Evolutionary conservation across 1,140 invertebrate species (phyloP).

Genomic region (Trissolcus basalis): DNA sequence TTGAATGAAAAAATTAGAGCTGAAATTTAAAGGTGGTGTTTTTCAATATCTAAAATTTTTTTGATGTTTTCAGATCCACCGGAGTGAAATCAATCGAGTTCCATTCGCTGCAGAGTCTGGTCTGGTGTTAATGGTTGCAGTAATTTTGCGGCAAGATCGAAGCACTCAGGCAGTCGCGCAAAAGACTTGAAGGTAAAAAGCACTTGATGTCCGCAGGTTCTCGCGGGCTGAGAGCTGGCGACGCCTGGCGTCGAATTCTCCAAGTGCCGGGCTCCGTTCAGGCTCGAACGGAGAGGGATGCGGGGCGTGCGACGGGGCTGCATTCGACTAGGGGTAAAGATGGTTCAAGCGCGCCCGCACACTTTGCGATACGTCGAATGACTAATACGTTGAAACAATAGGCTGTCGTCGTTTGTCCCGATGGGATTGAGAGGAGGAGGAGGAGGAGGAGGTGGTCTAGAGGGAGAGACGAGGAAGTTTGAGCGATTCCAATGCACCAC

Average conservation of each 20-base stretch:
- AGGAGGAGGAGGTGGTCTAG: slow-evolving; percentile 55
- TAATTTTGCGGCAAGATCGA: slow-evolving; percentile 46
- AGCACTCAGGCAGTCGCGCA: slow-evolving; percentile 30
- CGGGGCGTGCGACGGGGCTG: slow-evolving; percentile 40
- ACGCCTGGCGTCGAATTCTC: slow-evolving; percentile 62
- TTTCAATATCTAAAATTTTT: too few species aligned
- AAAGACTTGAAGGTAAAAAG: slow-evolving; percentile 57
- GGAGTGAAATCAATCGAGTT: slow-evolving; percentile 2
- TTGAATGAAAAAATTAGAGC: too few species aligned
- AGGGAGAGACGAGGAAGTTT: slow-evolving; percentile 62
- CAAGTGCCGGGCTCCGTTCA: slow-evolving; percentile 55
- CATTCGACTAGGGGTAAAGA: slow-evolving; percentile 53
- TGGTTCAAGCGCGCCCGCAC: slow-evolving; percentile 65
- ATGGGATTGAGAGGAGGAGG: slow-evolving; percentile 66
- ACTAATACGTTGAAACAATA: slow-evolving; percentile 77
- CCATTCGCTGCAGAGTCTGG: slow-evolving; percentile 17
- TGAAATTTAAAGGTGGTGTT: too few species aligned
- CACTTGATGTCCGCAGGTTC: slow-evolving; percentile 50
- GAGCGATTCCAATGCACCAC: slow-evolving; percentile 76
- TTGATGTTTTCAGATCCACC: too few species aligned
- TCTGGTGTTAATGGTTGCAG: slow-evolving; percentile 28
- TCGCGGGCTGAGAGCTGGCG: slow-evolving; percentile 65
- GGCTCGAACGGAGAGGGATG: background rate
- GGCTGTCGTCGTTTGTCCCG: slow-evolving; percentile 72
- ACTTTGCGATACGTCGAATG: slow-evolving; percentile 76